A percentile compares a stretch with the other conserved stretches of the same genome.
phyloP scores from a whole-genome alignment of 30 jellyfish, hydroid and myxozoan genomes.

The Cassiopea andromeda region DNA sequence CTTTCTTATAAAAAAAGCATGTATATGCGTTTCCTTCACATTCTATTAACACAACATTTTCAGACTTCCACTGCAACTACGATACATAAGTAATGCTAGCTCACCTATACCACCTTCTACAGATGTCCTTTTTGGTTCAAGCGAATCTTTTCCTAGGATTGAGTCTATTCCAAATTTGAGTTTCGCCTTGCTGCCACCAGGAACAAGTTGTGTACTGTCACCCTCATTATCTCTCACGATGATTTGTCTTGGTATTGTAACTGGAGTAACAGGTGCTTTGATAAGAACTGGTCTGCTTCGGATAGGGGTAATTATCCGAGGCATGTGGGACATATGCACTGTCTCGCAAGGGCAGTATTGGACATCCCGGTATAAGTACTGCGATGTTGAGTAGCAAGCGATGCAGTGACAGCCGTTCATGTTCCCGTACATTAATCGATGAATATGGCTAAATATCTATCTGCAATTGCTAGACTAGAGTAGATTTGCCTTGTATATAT shows the following conservation, averaged over 20 bases:
- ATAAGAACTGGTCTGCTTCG: constrained; percentile 37
- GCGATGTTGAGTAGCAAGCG: constrained; percentile 46
- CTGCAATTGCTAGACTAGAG: constrained; percentile 42
- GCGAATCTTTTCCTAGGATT: constrained; percentile 37
- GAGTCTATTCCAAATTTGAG: constrained; percentile 71
- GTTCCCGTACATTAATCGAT: constrained; percentile 7
- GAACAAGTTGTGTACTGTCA: constrained; percentile 1
- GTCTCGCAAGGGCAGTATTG: constrained; percentile 62
- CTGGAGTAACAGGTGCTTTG: constrained; percentile 44
- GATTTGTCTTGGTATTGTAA: constrained; percentile 29
- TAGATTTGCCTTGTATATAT: constrained; percentile 55
- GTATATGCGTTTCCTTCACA: not conserved
- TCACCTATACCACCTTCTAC: constrained; percentile 10
- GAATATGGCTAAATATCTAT: constrained; percentile 47
- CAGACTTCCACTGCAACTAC: not conserved
- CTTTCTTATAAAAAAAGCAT: too few species aligned
- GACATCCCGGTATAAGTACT: constrained; percentile 32
- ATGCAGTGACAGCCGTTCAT: constrained; percentile 55
- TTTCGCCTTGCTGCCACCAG: constrained; percentile 15
- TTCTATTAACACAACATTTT: not conserved
- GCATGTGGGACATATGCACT: constrained; percentile 28
- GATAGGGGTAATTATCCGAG: constrained; percentile 32
- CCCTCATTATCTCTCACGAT: constrained; percentile 18
- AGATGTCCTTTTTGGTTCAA: constrained; percentile 13
- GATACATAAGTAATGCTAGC: not conserved